Evolutionary conservation across 2,113 vertebrate genomes (phyloP), one percentile per base, ranked within the genome.

Genomic region (Cavia porcellus): DNA sequence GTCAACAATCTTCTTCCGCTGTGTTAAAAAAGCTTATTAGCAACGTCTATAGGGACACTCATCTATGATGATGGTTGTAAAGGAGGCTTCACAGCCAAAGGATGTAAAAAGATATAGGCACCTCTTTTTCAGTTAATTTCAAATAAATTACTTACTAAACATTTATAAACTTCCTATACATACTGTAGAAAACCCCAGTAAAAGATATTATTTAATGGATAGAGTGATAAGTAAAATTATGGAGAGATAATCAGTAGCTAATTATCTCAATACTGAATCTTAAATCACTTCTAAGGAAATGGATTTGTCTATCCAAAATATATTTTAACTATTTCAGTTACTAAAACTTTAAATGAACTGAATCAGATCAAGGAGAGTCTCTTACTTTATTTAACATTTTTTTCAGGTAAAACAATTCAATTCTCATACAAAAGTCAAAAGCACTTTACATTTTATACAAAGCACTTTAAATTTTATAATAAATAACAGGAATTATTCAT

Each of bases 71-170:
- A 80, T 72, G 64, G 25, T n/a, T 86, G 3, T 59, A 90, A 88
- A 59, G 57, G 81, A 86, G 50, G 74, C 42, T 91, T 25, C 32
- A 77, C 14, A 50, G 28, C 64, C 80, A 94, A 81, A 96, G 74
- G 95, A 96, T 72, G 68, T 93, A 85, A 86, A 83, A 95, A 90
- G 72, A 68, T 42, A 97, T 42, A 22, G 52, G 68, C 14, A 86
- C 15, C 55, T 95, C 70, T 97, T 95, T 91, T 92, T 94, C 38
- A 74, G 68, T 38, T 72, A 93, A 92, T 96, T 95, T 96, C 89
- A 95, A 95, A 94, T 72, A 96, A 96, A 93, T 80, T 93, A 92
- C 89, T 97, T 96, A 96, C 66, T 42, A 95, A 95, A 90, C 35
- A 94, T 96, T 96, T 94, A 93, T 97, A 61, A 96, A 93, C 82